Percentiles rank a stretch among this genome's conserved stretches.
phyloP scores from a whole-genome alignment of 2,888 invertebrate genomes.

The Scrobipalpa atriplicella region DNA sequence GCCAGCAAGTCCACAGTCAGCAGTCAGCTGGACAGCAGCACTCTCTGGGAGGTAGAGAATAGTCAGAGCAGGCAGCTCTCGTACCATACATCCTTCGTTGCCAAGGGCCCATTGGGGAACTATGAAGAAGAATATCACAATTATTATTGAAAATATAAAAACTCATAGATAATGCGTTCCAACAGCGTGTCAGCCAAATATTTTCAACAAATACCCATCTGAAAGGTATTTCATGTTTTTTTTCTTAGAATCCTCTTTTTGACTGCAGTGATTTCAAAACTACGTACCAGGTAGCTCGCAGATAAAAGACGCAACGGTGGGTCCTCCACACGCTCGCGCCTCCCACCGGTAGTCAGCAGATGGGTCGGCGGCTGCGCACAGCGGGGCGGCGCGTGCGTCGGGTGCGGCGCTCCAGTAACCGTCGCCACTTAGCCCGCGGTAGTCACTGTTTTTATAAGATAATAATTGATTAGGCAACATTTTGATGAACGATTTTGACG shows the following conservation, averaged over 20 bases:
- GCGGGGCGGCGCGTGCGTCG: conserved; percentile 81
- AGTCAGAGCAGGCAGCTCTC: conserved; percentile 88
- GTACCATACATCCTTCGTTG: conserved; percentile 86
- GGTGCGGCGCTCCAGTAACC: conserved; percentile 90
- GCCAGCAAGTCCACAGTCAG: conserved; percentile 89
- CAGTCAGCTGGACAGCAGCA: conserved; percentile 88
- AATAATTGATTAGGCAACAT: not conserved
- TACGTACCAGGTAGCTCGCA: conserved; percentile 89
- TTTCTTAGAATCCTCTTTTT: not conserved
- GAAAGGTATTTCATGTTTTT: too few relatives aligned
- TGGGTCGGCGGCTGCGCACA: conserved; percentile 90
- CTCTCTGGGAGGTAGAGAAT: conserved; percentile 90
- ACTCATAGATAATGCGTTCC: too few relatives aligned
- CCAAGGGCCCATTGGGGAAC: conserved; percentile 90
- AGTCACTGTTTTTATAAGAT: conserved; percentile 71
- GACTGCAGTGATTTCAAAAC: not conserved
- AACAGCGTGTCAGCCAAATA: too few relatives aligned
- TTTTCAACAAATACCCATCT: too few relatives aligned
- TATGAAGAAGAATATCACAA: conserved; percentile 56
- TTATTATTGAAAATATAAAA: not conserved
- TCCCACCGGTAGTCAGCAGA: conserved; percentile 91
- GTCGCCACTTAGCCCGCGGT: conserved; percentile 82
- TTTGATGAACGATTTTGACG: not conserved
- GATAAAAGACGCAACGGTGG: conserved; percentile 89
- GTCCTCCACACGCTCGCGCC: conserved; percentile 88